Conservation (phyloP, 2,797 vertebrate genomes). For the Pipistrellus pipistrellus region DNA sequence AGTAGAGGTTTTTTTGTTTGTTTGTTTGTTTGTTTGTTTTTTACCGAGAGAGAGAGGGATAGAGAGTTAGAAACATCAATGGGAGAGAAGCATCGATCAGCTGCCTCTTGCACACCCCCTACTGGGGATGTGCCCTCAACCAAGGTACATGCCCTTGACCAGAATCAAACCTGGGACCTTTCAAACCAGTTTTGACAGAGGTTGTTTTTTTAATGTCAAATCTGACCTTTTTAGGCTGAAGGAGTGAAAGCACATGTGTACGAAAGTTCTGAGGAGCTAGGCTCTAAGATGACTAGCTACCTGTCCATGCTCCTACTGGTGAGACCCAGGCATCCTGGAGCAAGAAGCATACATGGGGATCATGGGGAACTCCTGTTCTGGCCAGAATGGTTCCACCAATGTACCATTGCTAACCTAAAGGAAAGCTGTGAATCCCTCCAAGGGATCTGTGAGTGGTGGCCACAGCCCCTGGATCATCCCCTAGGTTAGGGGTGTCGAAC, state of each 20-base stretch:
- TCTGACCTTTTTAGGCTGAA: slow-evolving; percentile 91
- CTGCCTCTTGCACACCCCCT: too few species aligned
- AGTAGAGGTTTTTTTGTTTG: slow-evolving; percentile 84
- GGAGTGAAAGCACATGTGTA: slow-evolving; percentile 87
- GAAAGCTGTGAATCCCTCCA: background rate
- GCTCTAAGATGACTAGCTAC: slow-evolving; percentile 84
- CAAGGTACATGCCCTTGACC: too few species aligned
- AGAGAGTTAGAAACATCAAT: too few species aligned
- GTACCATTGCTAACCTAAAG: slow-evolving; percentile 75
- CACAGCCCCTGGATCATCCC: too few species aligned
- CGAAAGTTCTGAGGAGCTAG: slow-evolving; percentile 82
- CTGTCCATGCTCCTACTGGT: slow-evolving; percentile 78
- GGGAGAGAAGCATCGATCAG: too few species aligned
- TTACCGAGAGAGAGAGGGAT: too few species aligned
- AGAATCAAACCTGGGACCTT: too few species aligned
- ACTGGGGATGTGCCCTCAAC: too few species aligned
- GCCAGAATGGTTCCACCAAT: slow-evolving; percentile 81
- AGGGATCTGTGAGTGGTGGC: background rate
- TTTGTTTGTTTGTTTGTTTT: too few species aligned
- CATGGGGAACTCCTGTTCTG: slow-evolving; percentile 76
- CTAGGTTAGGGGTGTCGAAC: too few species aligned
- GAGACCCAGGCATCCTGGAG: slow-evolving; percentile 77
- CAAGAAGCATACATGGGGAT: too few species aligned
- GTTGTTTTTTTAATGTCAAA: slow-evolving; percentile 87
- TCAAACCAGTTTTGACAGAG: too few species aligned